Evolutionary conservation across 1,140 invertebrate genomes (phyloP).

Genomic region (Pogonus chalceus): DNA sequence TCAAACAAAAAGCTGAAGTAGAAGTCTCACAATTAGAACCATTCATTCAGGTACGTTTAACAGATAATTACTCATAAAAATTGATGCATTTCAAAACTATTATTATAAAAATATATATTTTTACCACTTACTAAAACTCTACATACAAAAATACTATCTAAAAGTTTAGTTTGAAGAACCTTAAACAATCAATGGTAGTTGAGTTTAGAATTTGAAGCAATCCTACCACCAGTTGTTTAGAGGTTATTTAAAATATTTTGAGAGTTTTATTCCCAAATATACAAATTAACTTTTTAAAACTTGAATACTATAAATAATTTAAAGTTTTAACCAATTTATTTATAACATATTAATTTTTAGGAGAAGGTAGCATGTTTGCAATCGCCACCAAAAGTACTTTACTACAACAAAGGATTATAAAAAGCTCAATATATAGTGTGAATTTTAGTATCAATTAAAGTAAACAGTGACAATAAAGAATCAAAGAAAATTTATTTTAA

Average conservation of each 20-base stretch:
- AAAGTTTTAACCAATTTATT: not conserved
- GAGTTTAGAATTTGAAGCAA: not conserved
- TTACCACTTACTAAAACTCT: not conserved
- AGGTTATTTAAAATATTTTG: not conserved
- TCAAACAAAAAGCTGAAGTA: slow-evolving; percentile 59
- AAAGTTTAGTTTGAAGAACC: not conserved
- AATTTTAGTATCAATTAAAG: too few species aligned
- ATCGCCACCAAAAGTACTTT: not conserved
- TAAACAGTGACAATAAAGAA: too few species aligned
- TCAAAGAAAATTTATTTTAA: too few species aligned
- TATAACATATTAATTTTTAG: not conserved
- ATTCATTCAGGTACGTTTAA: slow-evolving; percentile 38
- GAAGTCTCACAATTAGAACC: slow-evolving; percentile 45
- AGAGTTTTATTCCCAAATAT: not conserved
- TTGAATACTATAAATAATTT: not conserved
- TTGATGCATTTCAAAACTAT: not conserved
- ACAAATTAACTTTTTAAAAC: not conserved
- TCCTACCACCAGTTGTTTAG: too few species aligned
- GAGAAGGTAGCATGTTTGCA: not conserved
- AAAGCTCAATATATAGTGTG: too few species aligned
- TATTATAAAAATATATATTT: not conserved
- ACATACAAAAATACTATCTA: not conserved
- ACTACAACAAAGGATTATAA: slow-evolving; percentile 1
- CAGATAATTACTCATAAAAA: not conserved
- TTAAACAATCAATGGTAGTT: not conserved